phyloP scores from a whole-genome alignment of 2,888 invertebrate genomes.

The Troilus luridus region DNA sequence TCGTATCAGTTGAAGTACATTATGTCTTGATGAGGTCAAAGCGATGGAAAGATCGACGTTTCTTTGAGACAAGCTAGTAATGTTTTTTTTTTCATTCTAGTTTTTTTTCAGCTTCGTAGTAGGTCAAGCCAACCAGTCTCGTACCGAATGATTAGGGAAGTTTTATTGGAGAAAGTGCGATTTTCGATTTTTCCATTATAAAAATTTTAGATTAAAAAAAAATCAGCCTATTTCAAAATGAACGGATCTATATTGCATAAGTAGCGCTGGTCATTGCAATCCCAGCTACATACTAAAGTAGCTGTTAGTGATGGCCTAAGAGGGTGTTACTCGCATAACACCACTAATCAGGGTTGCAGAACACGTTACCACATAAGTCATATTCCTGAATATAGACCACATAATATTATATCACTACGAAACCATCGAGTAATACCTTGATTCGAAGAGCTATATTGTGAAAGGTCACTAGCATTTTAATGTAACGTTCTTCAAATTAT shows the following conservation, averaged over 20 bases:
- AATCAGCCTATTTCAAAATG: background rate
- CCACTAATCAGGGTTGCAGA: background rate
- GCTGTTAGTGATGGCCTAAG: background rate
- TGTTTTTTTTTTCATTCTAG: too few species aligned
- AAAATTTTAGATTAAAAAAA: too few species aligned
- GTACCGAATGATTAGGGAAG: too few species aligned
- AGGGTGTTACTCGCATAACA: background rate
- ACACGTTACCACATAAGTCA: background rate
- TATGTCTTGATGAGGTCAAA: too few species aligned
- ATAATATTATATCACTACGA: background rate
- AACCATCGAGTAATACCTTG: background rate
- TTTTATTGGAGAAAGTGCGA: too few species aligned
- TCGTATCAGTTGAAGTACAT: too few species aligned
- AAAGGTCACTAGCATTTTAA: background rate
- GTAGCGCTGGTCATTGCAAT: background rate
- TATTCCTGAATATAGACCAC: background rate
- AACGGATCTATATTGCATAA: background rate
- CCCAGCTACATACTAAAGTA: background rate
- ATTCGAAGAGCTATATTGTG: background rate
- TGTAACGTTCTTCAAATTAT: too few species aligned
- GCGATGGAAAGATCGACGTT: too few species aligned
- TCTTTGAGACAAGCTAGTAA: too few species aligned
- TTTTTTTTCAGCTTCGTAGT: too few species aligned
- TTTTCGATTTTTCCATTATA: too few species aligned
- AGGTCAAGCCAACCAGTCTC: too few species aligned